phyloP scores from a whole-genome alignment of 2,113 vertebrate species.

The Anguilla japonica region DNA sequence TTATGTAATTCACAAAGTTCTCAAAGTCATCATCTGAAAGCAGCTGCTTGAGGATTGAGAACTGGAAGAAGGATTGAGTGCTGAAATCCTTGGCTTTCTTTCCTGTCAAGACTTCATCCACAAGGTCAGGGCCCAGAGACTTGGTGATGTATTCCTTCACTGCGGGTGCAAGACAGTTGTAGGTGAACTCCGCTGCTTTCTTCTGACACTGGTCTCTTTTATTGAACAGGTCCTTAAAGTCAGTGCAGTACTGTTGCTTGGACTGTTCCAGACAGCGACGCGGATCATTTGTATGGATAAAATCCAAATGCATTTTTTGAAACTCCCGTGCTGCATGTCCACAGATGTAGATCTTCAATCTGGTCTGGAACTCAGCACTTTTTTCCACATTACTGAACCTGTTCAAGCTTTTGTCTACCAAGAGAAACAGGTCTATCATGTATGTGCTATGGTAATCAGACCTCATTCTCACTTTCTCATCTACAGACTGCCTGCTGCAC shows the following conservation, averaged over 20 bases:
- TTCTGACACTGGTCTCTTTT: too few species aligned
- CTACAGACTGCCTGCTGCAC: constrained; percentile 14
- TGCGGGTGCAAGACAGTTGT: background rate
- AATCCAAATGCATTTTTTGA: too few species aligned
- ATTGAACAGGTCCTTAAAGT: too few species aligned
- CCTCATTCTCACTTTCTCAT: background rate
- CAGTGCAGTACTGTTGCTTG: too few species aligned
- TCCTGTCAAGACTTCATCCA: constrained; percentile 45
- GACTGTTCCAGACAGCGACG: too few species aligned
- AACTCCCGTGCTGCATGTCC: constrained; percentile 10
- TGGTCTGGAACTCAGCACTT: constrained; percentile 15
- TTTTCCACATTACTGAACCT: background rate
- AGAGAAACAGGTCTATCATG: constrained; percentile 19
- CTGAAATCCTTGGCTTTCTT: constrained; percentile 12
- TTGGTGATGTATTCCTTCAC: constrained; percentile 29
- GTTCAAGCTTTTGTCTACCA: background rate
- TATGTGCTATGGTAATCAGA: background rate
- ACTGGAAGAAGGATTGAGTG: too few species aligned
- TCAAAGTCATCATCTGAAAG: rapidly evolving
- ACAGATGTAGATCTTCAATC: constrained; percentile 46
- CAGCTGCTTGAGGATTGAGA: too few species aligned
- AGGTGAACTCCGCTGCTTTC: too few species aligned
- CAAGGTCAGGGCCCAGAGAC: constrained; percentile 47
- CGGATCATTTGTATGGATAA: too few species aligned
- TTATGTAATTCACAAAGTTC: background rate